Evolutionary conservation across 2,888 invertebrate genomes (phyloP).

Genomic region (Rugalucina vietnamica): DNA sequence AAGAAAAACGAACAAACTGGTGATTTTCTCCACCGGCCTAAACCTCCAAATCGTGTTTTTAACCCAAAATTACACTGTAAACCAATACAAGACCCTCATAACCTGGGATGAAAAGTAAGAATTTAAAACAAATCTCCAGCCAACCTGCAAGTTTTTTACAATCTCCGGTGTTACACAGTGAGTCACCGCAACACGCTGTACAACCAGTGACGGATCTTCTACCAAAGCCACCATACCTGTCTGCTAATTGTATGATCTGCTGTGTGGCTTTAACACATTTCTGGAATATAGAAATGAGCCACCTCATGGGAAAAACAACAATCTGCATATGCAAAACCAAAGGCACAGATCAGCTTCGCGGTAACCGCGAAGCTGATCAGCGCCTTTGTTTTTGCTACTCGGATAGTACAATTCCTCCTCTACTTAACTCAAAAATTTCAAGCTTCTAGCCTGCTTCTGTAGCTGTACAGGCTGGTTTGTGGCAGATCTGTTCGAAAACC

Average conservation of each 20-base stretch:
- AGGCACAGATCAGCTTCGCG: too few species aligned
- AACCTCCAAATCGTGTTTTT: background rate
- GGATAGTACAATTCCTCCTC: too few species aligned
- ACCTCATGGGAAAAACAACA: too few species aligned
- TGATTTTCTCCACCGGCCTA: background rate
- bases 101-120: background rate
- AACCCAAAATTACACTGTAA: background rate
- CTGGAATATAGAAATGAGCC: too few species aligned
- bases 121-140: background rate
- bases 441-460: too few species aligned
- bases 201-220: background rate
- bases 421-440: too few species aligned
- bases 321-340: too few species aligned
- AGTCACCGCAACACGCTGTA: slow-evolving; percentile 23
- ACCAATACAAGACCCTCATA: background rate
- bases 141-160: slow-evolving; percentile 16
- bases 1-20: too few species aligned
- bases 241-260: background rate
- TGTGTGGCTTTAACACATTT: background rate
- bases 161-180: slow-evolving; percentile 29
- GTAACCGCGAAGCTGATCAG: too few species aligned
- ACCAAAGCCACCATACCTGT: background rate
- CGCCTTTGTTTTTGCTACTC: too few species aligned
- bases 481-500: too few species aligned
- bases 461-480: too few species aligned